Evolutionary conservation across 2,113 vertebrate species (phyloP), one percentile per base, ranked within the genome.

Genomic region (Pachypanchax playfairii): DNA sequence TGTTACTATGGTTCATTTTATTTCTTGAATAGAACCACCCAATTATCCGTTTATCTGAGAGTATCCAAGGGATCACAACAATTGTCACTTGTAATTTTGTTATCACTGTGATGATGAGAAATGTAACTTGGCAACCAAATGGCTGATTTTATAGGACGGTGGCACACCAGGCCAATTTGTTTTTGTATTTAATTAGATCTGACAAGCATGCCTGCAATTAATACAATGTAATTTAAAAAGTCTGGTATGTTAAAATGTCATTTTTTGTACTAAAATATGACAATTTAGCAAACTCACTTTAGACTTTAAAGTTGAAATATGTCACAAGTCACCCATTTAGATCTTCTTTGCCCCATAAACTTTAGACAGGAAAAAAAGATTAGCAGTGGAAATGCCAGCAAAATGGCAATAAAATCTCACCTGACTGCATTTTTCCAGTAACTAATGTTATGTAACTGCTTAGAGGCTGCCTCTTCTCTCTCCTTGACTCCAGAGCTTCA

Each of bases 71-170:
- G 70, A 85, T 79, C 73, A 58, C 17, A 39, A 75, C 73, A 81
- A 75, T 79, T 86, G 86, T 86, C 83, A 77, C 83, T 87, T 79
- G 75, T 77, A 82, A 86, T 90, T 90, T 80, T 66, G 62, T 64
- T 78, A 73, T 74, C 14, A 51, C 54, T 55, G 44, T 10, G 52
- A 65, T 78, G 83, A 83, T 69, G 72, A 63, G 70, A 74, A 80
- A 70, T 62, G 81, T 75, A 75, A 66, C 75, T 71, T 75, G 52
- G 83, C 68, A 87, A 89, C 86, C 73, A 77, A 75, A 80, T 79
- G 55, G 62, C 65, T 46, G 54, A 61, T 66, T 75, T 69, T 65
- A 59, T 60, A 28, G 47, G 56, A 66, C 75, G 35, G 72, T 35
- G 64, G 20, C 22, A 73, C 73, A 58, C 49, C 10, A 65, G 65